Conservation (phyloP, 2,888 invertebrate genomes). For the Megamerina dolium region DNA sequence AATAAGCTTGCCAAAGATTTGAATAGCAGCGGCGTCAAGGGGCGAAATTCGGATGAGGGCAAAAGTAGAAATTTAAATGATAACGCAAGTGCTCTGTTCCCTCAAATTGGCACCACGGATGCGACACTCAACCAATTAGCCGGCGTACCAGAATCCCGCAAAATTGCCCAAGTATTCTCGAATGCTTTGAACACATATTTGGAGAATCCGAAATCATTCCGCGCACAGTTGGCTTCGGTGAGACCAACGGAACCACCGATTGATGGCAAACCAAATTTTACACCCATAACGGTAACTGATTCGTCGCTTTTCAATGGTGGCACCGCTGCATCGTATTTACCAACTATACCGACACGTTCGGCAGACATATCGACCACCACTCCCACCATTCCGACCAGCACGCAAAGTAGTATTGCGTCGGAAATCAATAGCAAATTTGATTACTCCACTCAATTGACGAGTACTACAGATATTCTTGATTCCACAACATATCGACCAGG, state of each 20-base stretch:
- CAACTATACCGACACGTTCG: constrained; percentile 32
- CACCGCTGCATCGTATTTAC: constrained; percentile 41
- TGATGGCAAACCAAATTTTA: constrained; percentile 36
- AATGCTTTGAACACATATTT: constrained; percentile 76
- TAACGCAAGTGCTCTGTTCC: constrained; percentile 25
- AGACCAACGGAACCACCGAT: constrained; percentile 71
- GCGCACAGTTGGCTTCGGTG: constrained; percentile 67
- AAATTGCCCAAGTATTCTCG: constrained; percentile 78
- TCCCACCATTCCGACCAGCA: constrained; percentile 37
- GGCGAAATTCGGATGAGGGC: constrained; percentile 2
- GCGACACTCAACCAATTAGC: constrained; percentile 54
- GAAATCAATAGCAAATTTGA: constrained; percentile 38
- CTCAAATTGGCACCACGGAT: constrained; percentile 55
- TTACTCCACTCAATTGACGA: constrained; percentile 29
- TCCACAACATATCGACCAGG: constrained; percentile 52
- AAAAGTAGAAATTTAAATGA: too few relatives aligned
- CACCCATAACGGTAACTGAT: constrained; percentile 31
- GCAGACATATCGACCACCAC: constrained; percentile 41
- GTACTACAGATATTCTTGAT: constrained; percentile 44
- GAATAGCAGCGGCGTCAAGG: constrained; percentile 5
- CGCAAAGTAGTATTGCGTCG: constrained; percentile 61
- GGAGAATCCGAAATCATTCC: constrained; percentile 75
- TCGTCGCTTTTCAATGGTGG: constrained; percentile 31
- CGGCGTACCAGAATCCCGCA: constrained; percentile 60
- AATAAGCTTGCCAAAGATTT: neutral